phyloP scores from a whole-genome alignment of 2,888 invertebrate genomes.

The Melipona beecheii region DNA sequence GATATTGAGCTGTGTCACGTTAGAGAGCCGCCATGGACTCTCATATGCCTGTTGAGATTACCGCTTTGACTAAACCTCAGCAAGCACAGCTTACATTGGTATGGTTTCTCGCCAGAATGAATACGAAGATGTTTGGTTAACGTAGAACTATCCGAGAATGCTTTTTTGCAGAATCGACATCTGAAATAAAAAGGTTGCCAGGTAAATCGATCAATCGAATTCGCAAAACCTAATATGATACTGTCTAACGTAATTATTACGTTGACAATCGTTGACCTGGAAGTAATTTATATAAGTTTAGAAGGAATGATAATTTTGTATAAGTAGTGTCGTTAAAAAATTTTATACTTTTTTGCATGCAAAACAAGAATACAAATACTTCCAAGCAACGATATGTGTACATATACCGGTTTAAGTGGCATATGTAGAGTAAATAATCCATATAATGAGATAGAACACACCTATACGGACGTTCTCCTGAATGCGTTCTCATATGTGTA shows the following conservation, averaged over 20 bases:
- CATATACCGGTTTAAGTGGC: not conserved
- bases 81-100: constrained; percentile 98
- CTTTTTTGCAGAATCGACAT: constrained; percentile 98
- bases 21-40: constrained; percentile 91
- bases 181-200: constrained; percentile 80
- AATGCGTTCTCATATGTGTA: constrained; percentile 99
- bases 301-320: constrained; percentile 7
- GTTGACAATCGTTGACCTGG: constrained; percentile 2
- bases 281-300: not conserved
- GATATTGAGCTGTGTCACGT: constrained; percentile 80
- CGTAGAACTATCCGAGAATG: constrained; percentile 99
- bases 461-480: constrained; percentile 98
- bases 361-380: not conserved
- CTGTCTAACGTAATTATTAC: not conserved
- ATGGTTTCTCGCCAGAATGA: constrained; percentile 96
- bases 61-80: constrained; percentile 99
- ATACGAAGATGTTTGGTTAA: constrained; percentile 98
- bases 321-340: not conserved
- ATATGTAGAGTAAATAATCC: not conserved
- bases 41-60: constrained; percentile 99
- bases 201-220: constrained; percentile 11
- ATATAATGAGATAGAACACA: constrained; percentile 71
- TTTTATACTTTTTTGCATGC: not conserved
- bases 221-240: not conserved
- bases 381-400: constrained; percentile 5